phyloP scores from a whole-genome alignment of 1,140 invertebrate genomes.

The Heliothis virescens region DNA sequence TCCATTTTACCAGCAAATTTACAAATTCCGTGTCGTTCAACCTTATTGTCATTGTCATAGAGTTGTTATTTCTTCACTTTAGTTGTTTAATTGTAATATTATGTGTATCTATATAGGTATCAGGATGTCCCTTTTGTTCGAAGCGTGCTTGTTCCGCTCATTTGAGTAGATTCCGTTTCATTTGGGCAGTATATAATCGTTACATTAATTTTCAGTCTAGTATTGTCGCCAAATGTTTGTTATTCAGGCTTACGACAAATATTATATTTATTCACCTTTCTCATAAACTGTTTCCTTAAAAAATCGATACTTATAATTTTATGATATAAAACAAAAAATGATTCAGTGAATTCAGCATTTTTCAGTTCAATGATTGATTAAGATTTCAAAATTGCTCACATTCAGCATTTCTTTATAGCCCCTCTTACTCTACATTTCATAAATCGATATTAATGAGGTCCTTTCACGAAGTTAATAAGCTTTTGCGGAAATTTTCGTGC shows the following conservation, averaged over 20 bases:
- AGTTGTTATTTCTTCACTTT: conserved; percentile 53
- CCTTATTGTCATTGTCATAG: conserved; percentile 58
- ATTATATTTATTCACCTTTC: not conserved
- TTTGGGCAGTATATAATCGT: conserved; percentile 74
- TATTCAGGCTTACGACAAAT: conserved; percentile 10
- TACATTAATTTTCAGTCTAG: conserved; percentile 61
- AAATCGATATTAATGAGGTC: too few relatives aligned
- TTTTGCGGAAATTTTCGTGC: too few relatives aligned
- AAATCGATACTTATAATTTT: too few relatives aligned
- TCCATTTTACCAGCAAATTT: conserved; percentile 59
- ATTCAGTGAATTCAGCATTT: too few relatives aligned
- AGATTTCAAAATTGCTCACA: too few relatives aligned
- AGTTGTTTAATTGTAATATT: conserved; percentile 30
- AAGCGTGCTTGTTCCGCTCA: conserved; percentile 70
- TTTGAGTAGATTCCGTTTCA: conserved; percentile 73
- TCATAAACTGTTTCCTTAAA: too few relatives aligned
- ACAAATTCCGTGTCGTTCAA: conserved; percentile 35
- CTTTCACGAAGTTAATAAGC: too few relatives aligned
- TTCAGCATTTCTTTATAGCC: too few relatives aligned
- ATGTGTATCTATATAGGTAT: conserved; percentile 63
- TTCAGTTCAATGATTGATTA: too few relatives aligned
- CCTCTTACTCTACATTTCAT: too few relatives aligned
- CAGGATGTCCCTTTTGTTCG: conserved; percentile 81
- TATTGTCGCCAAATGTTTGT: conserved; percentile 28
- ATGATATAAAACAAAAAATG: too few relatives aligned